phyloP scores from a whole-genome alignment of 2,797 vertebrate species.

The Chaetodon trifasciatus region DNA sequence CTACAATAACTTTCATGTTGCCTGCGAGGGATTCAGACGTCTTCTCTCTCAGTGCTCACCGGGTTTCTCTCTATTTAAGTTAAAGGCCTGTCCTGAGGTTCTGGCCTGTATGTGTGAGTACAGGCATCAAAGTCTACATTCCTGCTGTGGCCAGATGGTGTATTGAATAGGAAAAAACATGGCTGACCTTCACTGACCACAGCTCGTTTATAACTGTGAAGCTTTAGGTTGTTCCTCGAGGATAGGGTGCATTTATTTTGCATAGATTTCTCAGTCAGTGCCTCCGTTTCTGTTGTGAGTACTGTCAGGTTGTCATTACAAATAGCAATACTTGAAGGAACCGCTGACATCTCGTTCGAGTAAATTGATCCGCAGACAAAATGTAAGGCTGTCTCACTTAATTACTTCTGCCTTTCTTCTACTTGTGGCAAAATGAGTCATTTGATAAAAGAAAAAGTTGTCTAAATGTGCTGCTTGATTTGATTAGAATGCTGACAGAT shows the following conservation, averaged over 20 bases:
- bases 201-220: constrained; percentile 11
- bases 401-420: too few relatives aligned
- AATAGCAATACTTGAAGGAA: neutral
- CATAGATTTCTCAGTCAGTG: neutral
- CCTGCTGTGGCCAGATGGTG: constrained; percentile 36
- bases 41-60: constrained; percentile 5
- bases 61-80: constrained; percentile 18
- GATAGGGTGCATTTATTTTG: neutral
- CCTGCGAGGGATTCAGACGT: neutral
- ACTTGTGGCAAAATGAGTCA: neutral
- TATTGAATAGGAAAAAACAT: neutral
- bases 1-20: constrained; percentile 20
- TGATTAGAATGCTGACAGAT: neutral
- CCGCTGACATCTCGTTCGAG: neutral
- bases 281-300: neutral
- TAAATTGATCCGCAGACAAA: neutral
- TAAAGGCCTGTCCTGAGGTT: constrained; percentile 16
- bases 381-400: neutral
- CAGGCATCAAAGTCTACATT: constrained; percentile 18
- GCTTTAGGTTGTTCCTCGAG: constrained; percentile 4
- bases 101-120: neutral
- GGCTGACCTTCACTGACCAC: constrained; percentile 27
- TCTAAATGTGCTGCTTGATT: neutral
- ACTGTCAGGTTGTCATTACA: neutral
- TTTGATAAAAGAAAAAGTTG: neutral